Evolutionary conservation across 2,797 vertebrate species (phyloP), one percentile per base, ranked within the genome.

Genomic region (Sylvilagus floridanus): DNA sequence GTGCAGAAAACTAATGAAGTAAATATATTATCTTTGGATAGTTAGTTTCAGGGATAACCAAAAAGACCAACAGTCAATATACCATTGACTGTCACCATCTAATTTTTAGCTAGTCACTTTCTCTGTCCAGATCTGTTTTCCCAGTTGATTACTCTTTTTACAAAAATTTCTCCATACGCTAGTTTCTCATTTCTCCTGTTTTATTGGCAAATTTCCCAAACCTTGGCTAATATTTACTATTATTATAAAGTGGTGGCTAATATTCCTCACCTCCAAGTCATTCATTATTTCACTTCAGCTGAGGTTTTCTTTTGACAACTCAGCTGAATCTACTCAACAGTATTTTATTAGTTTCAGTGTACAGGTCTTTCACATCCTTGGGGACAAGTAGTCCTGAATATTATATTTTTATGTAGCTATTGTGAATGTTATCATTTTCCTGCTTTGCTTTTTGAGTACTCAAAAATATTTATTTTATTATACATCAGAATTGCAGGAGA

Each of bases 221-320:
- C 79, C 8, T 11, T 60, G 8, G 2, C 4, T 69, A 91, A 63
- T 35, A 91, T 26, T 93, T 32, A 81, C 17, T 57, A 66, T 68
- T 79, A 72, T 96, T 32, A 66, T 73, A 73, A 73, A 92, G 84
- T 66, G 60, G 16, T 63, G 85, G 37, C 28, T 66, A 93, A 50
- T 66, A 26, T 71, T 30, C 50, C 7, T 81, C 47, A 88, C n/a
- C 2, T 76, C 7, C 14, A 4, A 83, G 28, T 63, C 28, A 72
- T 78, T 87, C 60, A 86, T 24, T 32, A 66, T 60, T 10, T 22
- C 75, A 83, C 19, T 88, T 79, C 32, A 30, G 10, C 30, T 91
- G 62, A 84, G 3, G 47, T 84, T 92, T 91, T 62, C 60, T 82
- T 85, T 30, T 52, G 19, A 91, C 13, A 17, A 79, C 14, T 79